These are phyloP conservation scores for Poeciliopsis infans DNA, from an alignment of 2,797 vertebrate genomes.

Conservation along the genomic window DNA sequence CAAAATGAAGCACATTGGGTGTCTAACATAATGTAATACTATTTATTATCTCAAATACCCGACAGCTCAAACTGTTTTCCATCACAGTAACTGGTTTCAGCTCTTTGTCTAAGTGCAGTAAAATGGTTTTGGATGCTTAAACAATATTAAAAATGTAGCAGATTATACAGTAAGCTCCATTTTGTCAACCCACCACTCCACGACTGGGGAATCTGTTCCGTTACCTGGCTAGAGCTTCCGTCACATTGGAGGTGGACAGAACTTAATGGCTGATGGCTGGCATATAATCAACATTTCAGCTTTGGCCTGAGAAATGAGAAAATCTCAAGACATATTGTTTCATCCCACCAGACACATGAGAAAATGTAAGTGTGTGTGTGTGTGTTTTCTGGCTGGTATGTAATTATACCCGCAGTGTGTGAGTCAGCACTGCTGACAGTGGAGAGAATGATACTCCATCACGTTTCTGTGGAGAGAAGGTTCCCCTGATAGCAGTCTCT, in stretches of 20 bases:
- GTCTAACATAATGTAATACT: neutral
- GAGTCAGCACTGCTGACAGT: slow-evolving; percentile 27
- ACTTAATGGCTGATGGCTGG: slow-evolving; percentile 1
- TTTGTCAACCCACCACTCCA: neutral
- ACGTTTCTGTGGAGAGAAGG: slow-evolving; percentile 31
- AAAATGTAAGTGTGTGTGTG: neutral
- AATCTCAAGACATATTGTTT: slow-evolving; percentile 10
- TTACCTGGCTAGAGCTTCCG: neutral
- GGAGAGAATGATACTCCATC: slow-evolving; percentile 45
- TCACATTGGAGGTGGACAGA: slow-evolving; percentile 5
- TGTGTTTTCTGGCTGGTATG: slow-evolving; percentile 9
- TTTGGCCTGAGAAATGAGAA: neutral
- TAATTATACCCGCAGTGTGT: slow-evolving; percentile 27
- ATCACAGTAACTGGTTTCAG: neutral
- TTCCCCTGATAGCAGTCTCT: slow-evolving; percentile 6
- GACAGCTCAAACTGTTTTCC: neutral
- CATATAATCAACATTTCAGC: slow-evolving; percentile 24
- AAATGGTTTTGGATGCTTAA: neutral
- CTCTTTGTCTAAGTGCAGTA: neutral
- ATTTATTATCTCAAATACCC: neutral
- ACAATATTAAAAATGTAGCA: neutral
- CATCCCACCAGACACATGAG: neutral
- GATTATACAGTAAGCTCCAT: neutral
- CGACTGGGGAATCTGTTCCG: neutral
- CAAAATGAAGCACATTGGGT: neutral